Base-by-base conservation (phyloP, 2,797 vertebrate species). In the Dendrocincla fuliginosa region DNA sequence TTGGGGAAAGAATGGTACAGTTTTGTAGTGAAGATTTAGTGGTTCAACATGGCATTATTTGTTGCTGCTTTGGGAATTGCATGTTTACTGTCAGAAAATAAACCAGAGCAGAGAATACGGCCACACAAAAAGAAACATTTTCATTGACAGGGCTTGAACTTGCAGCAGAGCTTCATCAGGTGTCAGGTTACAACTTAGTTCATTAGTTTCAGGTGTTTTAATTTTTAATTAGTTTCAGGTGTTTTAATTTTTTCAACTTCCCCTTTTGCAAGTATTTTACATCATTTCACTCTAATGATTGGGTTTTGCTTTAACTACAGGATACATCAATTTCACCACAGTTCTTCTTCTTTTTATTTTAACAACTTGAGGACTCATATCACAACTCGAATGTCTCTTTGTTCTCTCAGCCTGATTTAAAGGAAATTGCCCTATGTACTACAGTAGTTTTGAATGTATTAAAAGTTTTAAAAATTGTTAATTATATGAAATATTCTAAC, bases 401-500 rank as follows among this genome's bases (percentile, higher is more conserved):
- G 88, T 96, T 97, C 94, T 90, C 84, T 92, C 89, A 95, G 90
- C 74, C 81, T 91, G 96, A 95, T 96, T 97, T 97, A 97, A 97
- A 96, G 93, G 78, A 97, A 97, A 97, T 97, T 97, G 91, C 84
- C 93, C 73, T 96, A 96, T 97, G 97, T 98, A 97, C 87, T 98
- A 97, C 94, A 97, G 94, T 83, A 95, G 95, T 96, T 97, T 97
- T 96, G 96, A 97, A 96, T 96, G 92, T 97, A 97, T 96, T 97
- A 96, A 97, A 97, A 97, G 91, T 97, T 98, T 97, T 90, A 19
- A 22, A 90, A 97, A 97, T 97, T 90, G 90, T 97, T 97, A 98
- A 97, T 98, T 97, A 97, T 96, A 91, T 98, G 97, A 96, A 98
- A 97, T 96, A 97, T 96, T 97, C 96, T 95, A 97, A 95, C 93